Conservation (phyloP, 2,113 vertebrate species). For the Hymenochirus boettgeri region DNA sequence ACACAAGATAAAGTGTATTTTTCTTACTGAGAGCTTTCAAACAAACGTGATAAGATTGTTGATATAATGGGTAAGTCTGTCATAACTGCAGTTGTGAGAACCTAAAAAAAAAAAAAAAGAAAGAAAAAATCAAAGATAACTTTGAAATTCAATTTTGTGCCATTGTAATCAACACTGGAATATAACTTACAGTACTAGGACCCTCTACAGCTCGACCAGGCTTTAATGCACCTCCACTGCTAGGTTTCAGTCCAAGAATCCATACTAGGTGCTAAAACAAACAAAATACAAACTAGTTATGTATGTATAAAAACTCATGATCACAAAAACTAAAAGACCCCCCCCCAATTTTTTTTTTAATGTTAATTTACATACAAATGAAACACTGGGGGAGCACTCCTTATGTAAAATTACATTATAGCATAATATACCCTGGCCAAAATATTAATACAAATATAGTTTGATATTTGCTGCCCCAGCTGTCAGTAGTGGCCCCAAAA, state of each 20-base stretch:
- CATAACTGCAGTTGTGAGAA: constrained; percentile 97
- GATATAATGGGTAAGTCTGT: constrained; percentile 95
- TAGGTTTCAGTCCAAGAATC: constrained; percentile 95
- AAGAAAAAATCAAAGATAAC: background rate
- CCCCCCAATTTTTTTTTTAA: too few species aligned
- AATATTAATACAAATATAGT: too few species aligned
- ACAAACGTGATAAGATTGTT: constrained; percentile 93
- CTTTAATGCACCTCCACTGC: constrained; percentile 87
- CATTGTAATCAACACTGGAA: background rate
- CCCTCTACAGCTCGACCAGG: constrained; percentile 94
- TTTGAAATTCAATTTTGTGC: background rate
- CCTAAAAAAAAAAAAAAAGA: constrained; percentile 61
- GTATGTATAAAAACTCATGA: too few species aligned
- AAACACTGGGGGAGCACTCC: too few species aligned
- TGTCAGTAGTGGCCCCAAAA: too few species aligned
- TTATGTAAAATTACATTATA: too few species aligned
- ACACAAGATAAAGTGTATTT: constrained; percentile 43
- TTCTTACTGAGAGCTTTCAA: constrained; percentile 99
- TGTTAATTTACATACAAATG: too few species aligned
- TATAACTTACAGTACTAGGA: constrained; percentile 84
- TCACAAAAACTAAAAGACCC: too few species aligned
- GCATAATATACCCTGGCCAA: too few species aligned
- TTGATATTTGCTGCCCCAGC: too few species aligned
- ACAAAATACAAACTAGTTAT: constrained; percentile 7
- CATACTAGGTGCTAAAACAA: constrained; percentile 89